Percentiles rank a stretch among this genome's conserved stretches.
phyloP scores from a whole-genome alignment of 2,797 vertebrate species.

The Chelmon rostratus region DNA sequence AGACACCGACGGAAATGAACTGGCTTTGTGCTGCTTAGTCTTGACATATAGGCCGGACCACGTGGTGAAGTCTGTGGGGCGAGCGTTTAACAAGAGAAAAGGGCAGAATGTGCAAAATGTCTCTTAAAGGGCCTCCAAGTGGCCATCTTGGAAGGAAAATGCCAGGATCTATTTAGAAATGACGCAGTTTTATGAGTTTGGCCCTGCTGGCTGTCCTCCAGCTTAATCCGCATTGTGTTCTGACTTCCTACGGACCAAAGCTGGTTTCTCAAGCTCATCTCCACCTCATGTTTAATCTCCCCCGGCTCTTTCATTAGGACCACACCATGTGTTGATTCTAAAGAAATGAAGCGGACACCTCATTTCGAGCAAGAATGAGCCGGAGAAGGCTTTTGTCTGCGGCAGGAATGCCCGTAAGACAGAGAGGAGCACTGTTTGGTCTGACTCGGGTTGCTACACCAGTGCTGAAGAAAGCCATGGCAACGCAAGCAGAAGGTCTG shows the following conservation, averaged over 20 bases:
- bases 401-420: slow-evolving; percentile 79
- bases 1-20: slow-evolving; percentile 72
- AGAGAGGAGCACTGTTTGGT: slow-evolving; percentile 79
- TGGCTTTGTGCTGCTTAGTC: slow-evolving; percentile 74
- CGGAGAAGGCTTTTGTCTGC: slow-evolving; percentile 76
- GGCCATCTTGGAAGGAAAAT: slow-evolving; percentile 58
- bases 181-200: slow-evolving; percentile 67
- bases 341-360: slow-evolving; percentile 81
- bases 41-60: slow-evolving; percentile 78
- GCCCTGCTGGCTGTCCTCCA: slow-evolving; percentile 64
- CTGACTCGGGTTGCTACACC: slow-evolving; percentile 80
- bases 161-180: slow-evolving; percentile 61
- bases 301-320: slow-evolving; percentile 76
- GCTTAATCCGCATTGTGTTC: slow-evolving; percentile 75
- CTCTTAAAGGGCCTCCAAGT: slow-evolving; percentile 63
- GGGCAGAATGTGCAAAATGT: slow-evolving; percentile 75
- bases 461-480: slow-evolving; percentile 84
- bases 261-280: slow-evolving; percentile 80
- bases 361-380: slow-evolving; percentile 81
- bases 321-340: slow-evolving; percentile 82
- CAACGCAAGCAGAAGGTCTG: slow-evolving; percentile 83
- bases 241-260: slow-evolving; percentile 73
- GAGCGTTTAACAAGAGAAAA: slow-evolving; percentile 72
- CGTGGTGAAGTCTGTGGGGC: slow-evolving; percentile 65
- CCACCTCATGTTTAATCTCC: slow-evolving; percentile 81